Conservation (phyloP, 2,797 vertebrate species). For the Characodon lateralis region DNA sequence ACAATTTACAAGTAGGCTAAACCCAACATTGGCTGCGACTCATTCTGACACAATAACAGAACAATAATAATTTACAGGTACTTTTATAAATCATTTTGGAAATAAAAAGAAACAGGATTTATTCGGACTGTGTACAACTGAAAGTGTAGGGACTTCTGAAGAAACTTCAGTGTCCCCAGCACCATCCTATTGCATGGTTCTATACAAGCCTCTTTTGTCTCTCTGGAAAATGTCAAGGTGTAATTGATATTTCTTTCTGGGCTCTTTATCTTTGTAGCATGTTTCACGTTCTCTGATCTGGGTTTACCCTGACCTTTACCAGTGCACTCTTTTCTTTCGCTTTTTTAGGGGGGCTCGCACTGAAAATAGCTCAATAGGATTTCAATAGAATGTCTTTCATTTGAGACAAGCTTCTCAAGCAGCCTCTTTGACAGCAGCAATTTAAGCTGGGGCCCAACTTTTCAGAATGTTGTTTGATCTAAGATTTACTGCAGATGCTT, state of each 20-base stretch:
- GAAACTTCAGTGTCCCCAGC: conserved; percentile 36
- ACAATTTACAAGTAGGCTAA: conserved; percentile 16
- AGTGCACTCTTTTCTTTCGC: conserved; percentile 63
- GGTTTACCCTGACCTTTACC: conserved; percentile 79
- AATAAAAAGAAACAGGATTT: neutral
- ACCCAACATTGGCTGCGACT: conserved; percentile 9
- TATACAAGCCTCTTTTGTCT: conserved; percentile 74
- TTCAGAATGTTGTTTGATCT: conserved; percentile 71
- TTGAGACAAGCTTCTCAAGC: conserved; percentile 75
- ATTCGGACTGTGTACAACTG: neutral
- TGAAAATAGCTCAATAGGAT: conserved; percentile 79
- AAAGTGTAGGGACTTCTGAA: conserved; percentile 43
- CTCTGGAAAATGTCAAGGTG: conserved; percentile 82
- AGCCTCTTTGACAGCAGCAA: conserved; percentile 66
- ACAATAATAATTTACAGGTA: neutral
- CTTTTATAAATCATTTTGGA: neutral
- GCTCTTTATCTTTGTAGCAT: conserved; percentile 76
- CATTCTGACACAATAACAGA: neutral
- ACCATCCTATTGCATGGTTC: conserved; percentile 36
- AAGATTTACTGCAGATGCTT: conserved; percentile 65
- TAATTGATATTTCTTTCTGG: conserved; percentile 80
- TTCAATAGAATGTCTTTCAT: conserved; percentile 77
- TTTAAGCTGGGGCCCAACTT: conserved; percentile 75
- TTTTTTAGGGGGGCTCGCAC: conserved; percentile 41
- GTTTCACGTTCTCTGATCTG: conserved; percentile 78